Conservation (phyloP, 2,113 vertebrate genomes). For the Salminus brasiliensis region DNA sequence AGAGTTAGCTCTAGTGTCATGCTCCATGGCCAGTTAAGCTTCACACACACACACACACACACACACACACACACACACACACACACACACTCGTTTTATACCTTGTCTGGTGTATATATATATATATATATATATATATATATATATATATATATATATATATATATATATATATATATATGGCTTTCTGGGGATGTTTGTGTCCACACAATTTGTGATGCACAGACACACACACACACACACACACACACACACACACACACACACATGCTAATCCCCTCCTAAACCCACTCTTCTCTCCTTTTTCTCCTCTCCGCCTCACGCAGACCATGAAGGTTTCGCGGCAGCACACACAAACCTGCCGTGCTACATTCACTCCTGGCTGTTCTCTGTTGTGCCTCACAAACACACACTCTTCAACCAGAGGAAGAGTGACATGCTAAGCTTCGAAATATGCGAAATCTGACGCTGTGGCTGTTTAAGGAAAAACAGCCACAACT, state of each 20-base stretch:
- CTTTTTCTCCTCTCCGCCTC: neutral
- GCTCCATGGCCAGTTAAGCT: neutral
- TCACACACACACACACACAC: neutral
- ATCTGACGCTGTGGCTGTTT: slow-evolving; percentile 11
- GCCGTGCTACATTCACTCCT: neutral
- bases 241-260: neutral
- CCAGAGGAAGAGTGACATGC: neutral
- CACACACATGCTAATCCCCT: neutral
- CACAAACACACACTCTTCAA: neutral
- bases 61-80: slow-evolving; percentile 1
- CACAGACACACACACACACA: slow-evolving; percentile 11
- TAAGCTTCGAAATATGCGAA: neutral
- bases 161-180: too few relatives aligned
- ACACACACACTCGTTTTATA: too few relatives aligned
- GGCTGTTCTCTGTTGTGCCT: neutral
- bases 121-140: too few relatives aligned
- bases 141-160: too few relatives aligned
- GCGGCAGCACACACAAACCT: neutral
- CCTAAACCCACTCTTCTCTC: neutral
- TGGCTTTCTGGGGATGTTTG: too few relatives aligned
- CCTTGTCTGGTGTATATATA: too few relatives aligned
- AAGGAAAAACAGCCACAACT: slow-evolving; percentile 1
- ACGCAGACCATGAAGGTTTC: neutral
- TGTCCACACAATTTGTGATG: neutral
- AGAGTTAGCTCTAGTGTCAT: too few relatives aligned